Evolutionary conservation across 2,888 invertebrate species (phyloP).

Genomic region (Nephrotoma guestfalica): DNA sequence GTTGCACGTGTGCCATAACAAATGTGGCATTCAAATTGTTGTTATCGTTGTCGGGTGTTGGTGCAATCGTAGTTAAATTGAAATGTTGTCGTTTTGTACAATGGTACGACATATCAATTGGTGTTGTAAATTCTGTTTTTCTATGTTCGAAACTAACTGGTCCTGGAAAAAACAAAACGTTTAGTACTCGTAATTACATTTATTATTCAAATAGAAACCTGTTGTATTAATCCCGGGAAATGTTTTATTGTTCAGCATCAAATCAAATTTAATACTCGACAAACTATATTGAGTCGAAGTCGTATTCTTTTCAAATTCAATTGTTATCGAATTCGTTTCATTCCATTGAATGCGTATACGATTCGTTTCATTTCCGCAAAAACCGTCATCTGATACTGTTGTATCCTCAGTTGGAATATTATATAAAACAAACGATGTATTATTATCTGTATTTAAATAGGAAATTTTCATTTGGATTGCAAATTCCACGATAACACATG

Average conservation of each 20-base stretch:
- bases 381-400: slow-evolving; percentile 22
- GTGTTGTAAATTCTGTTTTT: slow-evolving; percentile 27
- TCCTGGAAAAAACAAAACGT: not conserved
- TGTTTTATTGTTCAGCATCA: not conserved
- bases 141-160: not conserved
- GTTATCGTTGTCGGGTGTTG: slow-evolving; percentile 16
- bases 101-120: slow-evolving; percentile 54
- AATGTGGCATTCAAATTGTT: slow-evolving; percentile 33
- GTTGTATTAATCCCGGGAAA: not conserved
- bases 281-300: slow-evolving; percentile 40
- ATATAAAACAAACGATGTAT: slow-evolving; percentile 17
- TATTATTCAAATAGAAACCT: not conserved
- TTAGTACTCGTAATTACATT: not conserved
- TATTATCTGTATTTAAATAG: slow-evolving; percentile 25
- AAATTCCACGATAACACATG: slow-evolving; percentile 51
- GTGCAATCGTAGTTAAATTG: slow-evolving; percentile 34
- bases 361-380: slow-evolving; percentile 28
- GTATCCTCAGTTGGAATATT: slow-evolving; percentile 34
- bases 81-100: slow-evolving; percentile 46
- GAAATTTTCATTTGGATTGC: slow-evolving; percentile 47
- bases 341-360: slow-evolving; percentile 31
- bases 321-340: slow-evolving; percentile 8
- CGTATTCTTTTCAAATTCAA: slow-evolving; percentile 30
- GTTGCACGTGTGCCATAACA: slow-evolving; percentile 46
- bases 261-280: slow-evolving; percentile 29